These are phyloP conservation scores for Caenorhabditis brenneri DNA, from an alignment of 1,140 invertebrate genomes.

Conservation along the genomic window DNA sequence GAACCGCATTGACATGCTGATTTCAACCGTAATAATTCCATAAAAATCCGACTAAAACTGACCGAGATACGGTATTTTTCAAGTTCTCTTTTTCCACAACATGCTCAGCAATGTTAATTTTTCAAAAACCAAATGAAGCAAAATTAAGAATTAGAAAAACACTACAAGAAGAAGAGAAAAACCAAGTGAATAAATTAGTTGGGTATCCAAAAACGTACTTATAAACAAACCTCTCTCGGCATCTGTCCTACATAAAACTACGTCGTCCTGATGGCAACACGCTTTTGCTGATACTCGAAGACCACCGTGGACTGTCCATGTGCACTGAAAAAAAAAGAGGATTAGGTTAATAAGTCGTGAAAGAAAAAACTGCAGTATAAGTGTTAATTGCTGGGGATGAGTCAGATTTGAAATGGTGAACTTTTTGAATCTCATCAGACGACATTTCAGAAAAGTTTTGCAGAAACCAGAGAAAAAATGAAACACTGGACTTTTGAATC, in stretches of 20 bases:
- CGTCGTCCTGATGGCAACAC: conserved; percentile 49
- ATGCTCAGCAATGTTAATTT: neutral
- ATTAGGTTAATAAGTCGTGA: too few relatives aligned
- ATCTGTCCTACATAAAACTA: conserved; percentile 45
- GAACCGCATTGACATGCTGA: too few relatives aligned
- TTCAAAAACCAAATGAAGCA: neutral
- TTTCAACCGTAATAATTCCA: too few relatives aligned
- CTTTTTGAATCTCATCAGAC: too few relatives aligned
- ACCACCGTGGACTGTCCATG: conserved; percentile 59
- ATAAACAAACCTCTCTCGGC: conserved; percentile 49
- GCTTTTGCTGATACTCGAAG: conserved; percentile 54
- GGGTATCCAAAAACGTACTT: conserved; percentile 31
- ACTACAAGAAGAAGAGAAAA: conserved; percentile 33
- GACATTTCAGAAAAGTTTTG: too few relatives aligned
- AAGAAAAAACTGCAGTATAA: too few relatives aligned
- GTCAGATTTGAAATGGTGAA: too few relatives aligned
- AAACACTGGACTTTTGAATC: too few relatives aligned
- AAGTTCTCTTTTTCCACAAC: too few relatives aligned
- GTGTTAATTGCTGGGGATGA: too few relatives aligned
- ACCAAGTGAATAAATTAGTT: conserved; percentile 31
- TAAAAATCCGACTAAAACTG: too few relatives aligned
- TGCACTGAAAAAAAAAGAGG: conserved; percentile 58
- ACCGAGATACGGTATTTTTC: neutral
- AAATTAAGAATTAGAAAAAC: conserved; percentile 17
- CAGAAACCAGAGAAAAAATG: too few relatives aligned